Percentiles rank a stretch among this genome's conserved stretches.
These are phyloP conservation scores for Gallinago jamesoni DNA, from an alignment of 2,113 vertebrate species.

Conservation along the genomic window DNA sequence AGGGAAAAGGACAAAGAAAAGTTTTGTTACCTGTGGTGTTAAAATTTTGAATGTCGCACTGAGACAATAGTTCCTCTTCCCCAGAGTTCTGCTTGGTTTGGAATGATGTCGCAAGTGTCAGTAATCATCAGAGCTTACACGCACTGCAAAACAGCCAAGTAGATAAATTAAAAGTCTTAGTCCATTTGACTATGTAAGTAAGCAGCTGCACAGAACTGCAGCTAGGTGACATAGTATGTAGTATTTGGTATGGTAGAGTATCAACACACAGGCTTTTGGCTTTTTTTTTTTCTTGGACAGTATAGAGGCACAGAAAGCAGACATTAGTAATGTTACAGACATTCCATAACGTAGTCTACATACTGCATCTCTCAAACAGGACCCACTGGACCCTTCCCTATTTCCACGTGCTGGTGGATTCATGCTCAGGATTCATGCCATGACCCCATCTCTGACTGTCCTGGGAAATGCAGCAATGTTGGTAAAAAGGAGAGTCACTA, in stretches of 20 bases:
- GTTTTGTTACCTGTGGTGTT: neutral
- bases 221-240: neutral
- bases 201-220: neutral
- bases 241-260: neutral
- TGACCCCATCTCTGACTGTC: neutral
- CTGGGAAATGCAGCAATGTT: neutral
- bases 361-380: neutral
- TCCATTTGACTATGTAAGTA: neutral
- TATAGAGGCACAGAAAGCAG: neutral
- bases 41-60: accelerated
- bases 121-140: neutral
- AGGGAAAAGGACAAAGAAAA: neutral
- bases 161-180: neutral
- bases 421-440: neutral
- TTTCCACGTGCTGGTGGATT: neutral
- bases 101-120: neutral
- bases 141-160: neutral
- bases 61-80: neutral
- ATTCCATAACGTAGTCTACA: neutral
- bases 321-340: neutral
- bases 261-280: neutral
- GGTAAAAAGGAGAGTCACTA: neutral
- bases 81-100: neutral
- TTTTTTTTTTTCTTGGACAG: neutral
- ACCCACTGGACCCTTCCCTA: neutral